Base-by-base conservation (phyloP, 2,797 vertebrate genomes). In the Neosilurus hyrtlii region DNA sequence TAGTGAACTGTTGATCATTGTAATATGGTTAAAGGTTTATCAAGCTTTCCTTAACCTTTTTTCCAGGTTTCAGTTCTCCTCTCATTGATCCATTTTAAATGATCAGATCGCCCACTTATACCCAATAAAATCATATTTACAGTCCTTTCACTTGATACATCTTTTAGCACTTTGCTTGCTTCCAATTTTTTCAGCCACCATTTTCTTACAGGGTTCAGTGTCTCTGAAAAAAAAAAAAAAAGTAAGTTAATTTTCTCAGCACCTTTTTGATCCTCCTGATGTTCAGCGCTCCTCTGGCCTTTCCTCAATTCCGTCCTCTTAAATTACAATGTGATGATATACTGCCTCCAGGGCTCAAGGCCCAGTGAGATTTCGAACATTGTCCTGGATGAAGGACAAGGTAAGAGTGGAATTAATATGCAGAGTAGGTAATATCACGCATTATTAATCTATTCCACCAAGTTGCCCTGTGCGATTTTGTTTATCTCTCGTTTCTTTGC, bases 371-470 rank as follows among this genome's bases (percentile, higher is more conserved):
- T 95, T 94, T 94, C 94, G 88, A 94, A 93, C 93, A 90, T 92
- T 91, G 92, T 93, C 91, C 92, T 88, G 89, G 88, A 89, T 91
- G 91, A 94, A 92, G 90, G 91, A 93, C 92, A 94, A 93, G 93
- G 94, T 93, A 93, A 90, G 89, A 92, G 91, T 90, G 90, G 91
- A 92, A 94, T 95, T 93, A 92, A 92, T 92, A 94, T 94, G 92
- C 92, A 94, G 90, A 95, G 91, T 91, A 92, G 92, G 89, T 90
- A 87, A 92, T 92, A 91, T 87, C 90, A 87, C 90, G 91, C 91
- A 93, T 94, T 93, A 93, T 93, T 91, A 92, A 91, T 94, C 91
- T 93, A 93, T 93, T 93, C 93, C 91, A 90, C 90, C 91, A 92
- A 91, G 90, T 92, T 93, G 89, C 89, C 91, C 89, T 87, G 91